Evolutionary conservation across 2,113 vertebrate genomes (phyloP).

Genomic region (Lepus europaeus): DNA sequence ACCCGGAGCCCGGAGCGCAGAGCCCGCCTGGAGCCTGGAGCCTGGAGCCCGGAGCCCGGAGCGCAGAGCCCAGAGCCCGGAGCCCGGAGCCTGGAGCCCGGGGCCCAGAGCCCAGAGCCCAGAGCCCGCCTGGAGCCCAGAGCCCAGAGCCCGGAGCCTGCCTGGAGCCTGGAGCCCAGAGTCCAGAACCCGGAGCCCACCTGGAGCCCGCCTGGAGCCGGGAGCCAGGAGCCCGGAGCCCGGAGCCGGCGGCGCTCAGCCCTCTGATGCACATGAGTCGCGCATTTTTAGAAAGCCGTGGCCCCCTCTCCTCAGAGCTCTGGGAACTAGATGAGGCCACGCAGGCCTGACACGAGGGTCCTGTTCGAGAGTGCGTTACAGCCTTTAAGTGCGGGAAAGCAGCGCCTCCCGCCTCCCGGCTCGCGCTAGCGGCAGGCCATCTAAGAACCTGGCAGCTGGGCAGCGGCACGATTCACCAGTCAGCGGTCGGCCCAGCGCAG

Average conservation of each 20-base stretch:
- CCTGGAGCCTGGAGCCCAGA: no score
- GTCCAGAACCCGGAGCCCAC: no score
- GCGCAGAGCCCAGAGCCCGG: no score
- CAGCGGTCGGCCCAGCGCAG: no score
- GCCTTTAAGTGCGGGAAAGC: background rate
- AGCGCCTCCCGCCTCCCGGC: background rate
- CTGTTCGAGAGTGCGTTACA: background rate
- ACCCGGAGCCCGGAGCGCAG: no score
- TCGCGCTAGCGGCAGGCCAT: background rate
- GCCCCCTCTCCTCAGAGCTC: background rate
- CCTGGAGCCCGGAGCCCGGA: no score
- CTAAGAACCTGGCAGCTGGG: background rate
- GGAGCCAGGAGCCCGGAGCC: background rate
- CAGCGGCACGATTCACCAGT: background rate
- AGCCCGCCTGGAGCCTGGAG: no score
- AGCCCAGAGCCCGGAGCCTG: no score
- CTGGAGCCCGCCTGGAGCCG: no score
- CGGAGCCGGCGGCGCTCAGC: slow-evolving; percentile 1
- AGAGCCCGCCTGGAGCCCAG: no score
- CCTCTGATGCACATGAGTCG: slow-evolving; percentile 12
- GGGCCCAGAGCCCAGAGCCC: background rate
- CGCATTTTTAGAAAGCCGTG: slow-evolving; percentile 34
- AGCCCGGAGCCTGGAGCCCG: background rate
- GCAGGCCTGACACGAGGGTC: slow-evolving; percentile 26
- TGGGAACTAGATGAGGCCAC: slow-evolving; percentile 21